phyloP scores from a whole-genome alignment of 2,888 invertebrate genomes.

The Harpalus rufipes region DNA sequence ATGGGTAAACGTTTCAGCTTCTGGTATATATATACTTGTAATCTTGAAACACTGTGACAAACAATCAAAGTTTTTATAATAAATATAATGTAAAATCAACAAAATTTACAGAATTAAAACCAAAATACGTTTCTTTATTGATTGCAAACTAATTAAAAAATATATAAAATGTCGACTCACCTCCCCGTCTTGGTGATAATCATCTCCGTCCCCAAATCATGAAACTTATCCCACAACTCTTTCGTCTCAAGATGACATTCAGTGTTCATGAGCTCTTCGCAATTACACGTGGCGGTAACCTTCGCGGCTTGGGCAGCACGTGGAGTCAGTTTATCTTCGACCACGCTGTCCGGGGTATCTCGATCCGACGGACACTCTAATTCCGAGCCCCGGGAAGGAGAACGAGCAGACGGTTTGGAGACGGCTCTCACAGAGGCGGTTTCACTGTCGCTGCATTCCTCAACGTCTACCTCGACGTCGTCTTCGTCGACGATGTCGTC shows the following conservation, averaged over 20 bases:
- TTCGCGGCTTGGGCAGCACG: conserved; percentile 44
- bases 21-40: no score
- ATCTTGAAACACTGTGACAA: no score
- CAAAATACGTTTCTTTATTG: no score
- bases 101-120: background rate
- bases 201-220: conserved; percentile 89
- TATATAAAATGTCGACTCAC: conserved; percentile 76
- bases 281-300: conserved; percentile 78
- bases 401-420: conserved; percentile 33
- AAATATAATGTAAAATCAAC: no score
- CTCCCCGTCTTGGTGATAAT: conserved; percentile 92
- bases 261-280: conserved; percentile 82
- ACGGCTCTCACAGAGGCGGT: conserved; percentile 69
- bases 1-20: no score
- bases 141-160: background rate
- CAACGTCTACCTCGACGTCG: conserved; percentile 81
- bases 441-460: conserved; percentile 81
- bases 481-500: conserved; percentile 77
- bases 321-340: conserved; percentile 71
- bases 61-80: no score
- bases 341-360: conserved; percentile 74
- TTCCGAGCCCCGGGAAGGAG: conserved; percentile 59
- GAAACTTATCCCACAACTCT: conserved; percentile 90
- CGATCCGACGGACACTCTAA: conserved; percentile 72
- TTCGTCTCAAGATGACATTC: conserved; percentile 89